Conservation (phyloP, 2,888 invertebrate genomes). For the Ophraella communa region DNA sequence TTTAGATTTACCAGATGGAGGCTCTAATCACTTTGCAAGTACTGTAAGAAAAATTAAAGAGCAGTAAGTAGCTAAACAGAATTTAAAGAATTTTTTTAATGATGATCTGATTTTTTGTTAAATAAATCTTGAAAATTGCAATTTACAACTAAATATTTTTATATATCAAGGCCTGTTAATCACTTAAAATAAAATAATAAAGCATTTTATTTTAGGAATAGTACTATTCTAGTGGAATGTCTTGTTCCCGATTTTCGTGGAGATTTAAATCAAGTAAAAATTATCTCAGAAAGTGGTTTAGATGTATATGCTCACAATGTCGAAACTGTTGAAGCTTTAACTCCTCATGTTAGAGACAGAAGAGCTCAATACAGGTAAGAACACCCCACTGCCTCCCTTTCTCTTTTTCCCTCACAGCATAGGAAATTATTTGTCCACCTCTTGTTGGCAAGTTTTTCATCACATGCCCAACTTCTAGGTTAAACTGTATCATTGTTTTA, state of each 20-base stretch:
- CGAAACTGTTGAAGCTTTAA: conserved; percentile 92
- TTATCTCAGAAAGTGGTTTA: conserved; percentile 80
- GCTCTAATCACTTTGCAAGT: conserved; percentile 90
- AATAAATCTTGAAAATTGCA: no score
- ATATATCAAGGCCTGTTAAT: no score
- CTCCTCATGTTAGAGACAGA: conserved; percentile 91
- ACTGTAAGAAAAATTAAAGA: conserved; percentile 87
- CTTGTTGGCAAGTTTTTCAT: no score
- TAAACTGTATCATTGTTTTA: no score
- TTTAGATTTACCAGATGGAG: conserved; percentile 90
- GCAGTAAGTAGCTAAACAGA: conserved; percentile 70
- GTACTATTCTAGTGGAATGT: conserved; percentile 91
- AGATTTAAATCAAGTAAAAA: conserved; percentile 73
- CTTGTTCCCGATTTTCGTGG: conserved; percentile 96
- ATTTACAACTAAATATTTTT: not conserved
- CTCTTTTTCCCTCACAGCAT: no score
- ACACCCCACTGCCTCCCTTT: no score
- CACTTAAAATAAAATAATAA: not conserved
- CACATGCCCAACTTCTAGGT: no score
- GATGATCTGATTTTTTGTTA: no score
- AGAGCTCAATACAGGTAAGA: conserved; percentile 81
- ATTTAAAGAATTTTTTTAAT: no score
- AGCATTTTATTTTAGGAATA: conserved; percentile 65
- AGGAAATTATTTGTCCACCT: no score
- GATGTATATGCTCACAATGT: conserved; percentile 99